Evolutionary conservation across 2,113 vertebrate genomes (phyloP).

Genomic region (Clarias gariepinus): DNA sequence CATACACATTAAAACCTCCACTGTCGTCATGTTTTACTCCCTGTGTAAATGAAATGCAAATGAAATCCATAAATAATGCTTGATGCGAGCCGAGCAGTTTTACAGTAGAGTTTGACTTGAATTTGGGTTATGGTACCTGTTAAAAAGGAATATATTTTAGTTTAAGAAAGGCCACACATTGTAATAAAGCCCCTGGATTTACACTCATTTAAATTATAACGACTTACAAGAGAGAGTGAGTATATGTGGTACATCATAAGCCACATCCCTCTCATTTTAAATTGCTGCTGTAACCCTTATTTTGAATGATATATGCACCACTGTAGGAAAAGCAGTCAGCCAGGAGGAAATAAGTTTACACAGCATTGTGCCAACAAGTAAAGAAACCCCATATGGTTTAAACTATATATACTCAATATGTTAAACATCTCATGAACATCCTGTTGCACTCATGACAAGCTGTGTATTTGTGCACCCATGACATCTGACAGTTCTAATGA

Average conservation of each 20-base stretch:
- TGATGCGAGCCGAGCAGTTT: neutral
- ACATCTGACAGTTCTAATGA: too few relatives aligned
- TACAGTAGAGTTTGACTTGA: neutral
- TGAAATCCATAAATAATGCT: neutral
- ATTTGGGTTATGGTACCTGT: neutral
- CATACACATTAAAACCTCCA: too few relatives aligned
- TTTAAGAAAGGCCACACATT: neutral
- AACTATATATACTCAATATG: too few relatives aligned
- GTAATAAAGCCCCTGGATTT: neutral
- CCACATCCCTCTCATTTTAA: neutral
- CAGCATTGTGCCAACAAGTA: neutral
- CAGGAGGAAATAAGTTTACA: neutral
- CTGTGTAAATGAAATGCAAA: neutral
- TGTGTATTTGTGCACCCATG: too few relatives aligned
- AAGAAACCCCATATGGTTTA: too few relatives aligned
- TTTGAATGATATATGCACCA: neutral
- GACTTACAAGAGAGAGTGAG: neutral
- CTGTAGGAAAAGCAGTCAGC: neutral
- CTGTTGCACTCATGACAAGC: too few relatives aligned
- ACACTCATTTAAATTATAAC: neutral
- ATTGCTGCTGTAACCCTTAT: neutral
- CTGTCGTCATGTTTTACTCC: neutral
- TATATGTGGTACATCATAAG: neutral
- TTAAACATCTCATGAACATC: too few relatives aligned
- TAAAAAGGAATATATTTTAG: neutral